Conservation (phyloP, 2,888 invertebrate species). For the Silvanus unidentatus region DNA sequence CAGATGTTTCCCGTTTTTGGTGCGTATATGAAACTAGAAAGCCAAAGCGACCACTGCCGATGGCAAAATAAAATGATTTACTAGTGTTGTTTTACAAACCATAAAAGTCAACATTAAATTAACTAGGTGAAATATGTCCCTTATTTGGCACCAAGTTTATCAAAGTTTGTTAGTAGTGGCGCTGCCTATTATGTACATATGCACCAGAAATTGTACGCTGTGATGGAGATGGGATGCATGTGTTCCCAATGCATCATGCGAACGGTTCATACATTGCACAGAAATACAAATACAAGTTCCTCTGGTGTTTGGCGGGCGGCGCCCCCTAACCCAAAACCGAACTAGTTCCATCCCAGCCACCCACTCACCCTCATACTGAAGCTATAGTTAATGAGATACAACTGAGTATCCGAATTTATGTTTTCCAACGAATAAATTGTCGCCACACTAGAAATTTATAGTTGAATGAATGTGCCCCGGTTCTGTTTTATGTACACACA, state of each 20-base stretch:
- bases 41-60: conserved; percentile 25
- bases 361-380: neutral
- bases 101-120: conserved; percentile 31
- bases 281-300: no score
- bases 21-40: conserved; percentile 6
- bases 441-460: neutral
- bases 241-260: conserved; percentile 16
- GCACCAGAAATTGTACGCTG: conserved; percentile 9
- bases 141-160: conserved; percentile 21
- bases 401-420: conserved; percentile 29
- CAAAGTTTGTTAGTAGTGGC: conserved; percentile 23
- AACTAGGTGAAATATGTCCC: conserved; percentile 25
- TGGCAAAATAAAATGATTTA: conserved; percentile 33
- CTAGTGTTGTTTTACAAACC: conserved; percentile 32
- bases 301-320: neutral
- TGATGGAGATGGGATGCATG: conserved; percentile 18
- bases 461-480: no score
- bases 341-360: neutral
- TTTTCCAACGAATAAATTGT: conserved; percentile 27
- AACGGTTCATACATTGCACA: neutral
- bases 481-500: no score
- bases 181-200: no score
- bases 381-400: conserved; percentile 31
- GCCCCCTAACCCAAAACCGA: conserved; percentile 1
- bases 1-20: conserved; percentile 37